Conservation (phyloP, 1,140 invertebrate species). For the Lysiphlebus fabarum region DNA sequence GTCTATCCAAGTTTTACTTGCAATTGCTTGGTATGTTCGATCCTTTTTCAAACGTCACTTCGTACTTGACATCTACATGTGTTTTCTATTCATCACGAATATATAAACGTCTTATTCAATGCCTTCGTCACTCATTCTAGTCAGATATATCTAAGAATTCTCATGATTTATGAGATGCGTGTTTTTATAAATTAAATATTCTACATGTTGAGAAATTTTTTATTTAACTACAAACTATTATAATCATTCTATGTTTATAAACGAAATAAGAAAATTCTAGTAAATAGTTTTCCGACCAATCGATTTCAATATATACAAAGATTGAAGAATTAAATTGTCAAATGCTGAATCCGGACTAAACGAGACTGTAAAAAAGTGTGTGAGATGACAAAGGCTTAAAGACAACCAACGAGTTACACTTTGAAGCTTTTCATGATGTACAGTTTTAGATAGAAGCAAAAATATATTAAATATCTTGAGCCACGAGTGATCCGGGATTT, state of each 20-base stretch:
- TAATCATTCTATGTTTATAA: too few species aligned
- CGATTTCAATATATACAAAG: constrained; percentile 21
- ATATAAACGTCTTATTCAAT: constrained; percentile 20
- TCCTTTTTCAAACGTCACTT: constrained; percentile 15
- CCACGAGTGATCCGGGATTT: constrained; percentile 38
- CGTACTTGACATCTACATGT: constrained; percentile 43
- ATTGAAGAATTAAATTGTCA: constrained; percentile 45
- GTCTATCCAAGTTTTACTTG: constrained; percentile 11
- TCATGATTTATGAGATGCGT: neutral
- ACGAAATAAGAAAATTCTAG: too few species aligned
- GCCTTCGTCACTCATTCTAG: constrained; percentile 11
- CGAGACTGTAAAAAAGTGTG: constrained; percentile 22
- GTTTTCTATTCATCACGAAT: constrained; percentile 46
- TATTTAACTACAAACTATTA: too few species aligned
- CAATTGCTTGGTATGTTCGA: constrained; percentile 15
- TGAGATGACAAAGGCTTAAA: neutral
- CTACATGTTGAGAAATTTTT: too few species aligned
- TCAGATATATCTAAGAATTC: neutral
- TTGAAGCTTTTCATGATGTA: constrained; percentile 9
- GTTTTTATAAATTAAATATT: neutral
- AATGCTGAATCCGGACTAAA: constrained; percentile 32
- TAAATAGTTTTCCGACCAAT: too few species aligned
- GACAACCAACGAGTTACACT: too few species aligned
- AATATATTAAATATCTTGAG: constrained; percentile 49
- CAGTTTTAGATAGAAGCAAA: constrained; percentile 22